Evolutionary conservation across 2,113 vertebrate species (phyloP).

Genomic region (Microtus richardsoni): DNA sequence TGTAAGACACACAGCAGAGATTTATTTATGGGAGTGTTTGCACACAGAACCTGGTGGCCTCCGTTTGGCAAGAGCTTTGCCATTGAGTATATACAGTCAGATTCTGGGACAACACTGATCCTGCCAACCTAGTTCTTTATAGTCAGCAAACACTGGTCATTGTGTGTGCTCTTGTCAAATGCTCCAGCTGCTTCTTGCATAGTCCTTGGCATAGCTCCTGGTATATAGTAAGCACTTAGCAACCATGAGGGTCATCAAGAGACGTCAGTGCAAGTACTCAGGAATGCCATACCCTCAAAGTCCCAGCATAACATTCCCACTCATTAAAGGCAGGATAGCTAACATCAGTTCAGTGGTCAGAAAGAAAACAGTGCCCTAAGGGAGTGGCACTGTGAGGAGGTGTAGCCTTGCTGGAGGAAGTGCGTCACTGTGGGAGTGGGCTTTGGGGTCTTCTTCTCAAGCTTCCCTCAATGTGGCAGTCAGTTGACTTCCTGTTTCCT

Average conservation of each 20-base stretch:
- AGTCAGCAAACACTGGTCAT: conserved; percentile 8
- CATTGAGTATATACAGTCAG: neutral
- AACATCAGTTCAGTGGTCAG: too few relatives aligned
- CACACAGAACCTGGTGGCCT: neutral
- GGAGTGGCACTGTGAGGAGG: too few relatives aligned
- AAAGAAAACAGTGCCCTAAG: too few relatives aligned
- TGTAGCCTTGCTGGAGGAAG: too few relatives aligned
- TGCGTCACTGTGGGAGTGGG: too few relatives aligned
- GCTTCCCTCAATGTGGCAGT: too few relatives aligned
- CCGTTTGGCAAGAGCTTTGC: neutral
- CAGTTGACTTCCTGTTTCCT: too few relatives aligned
- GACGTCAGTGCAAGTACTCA: neutral
- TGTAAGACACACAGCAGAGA: neutral
- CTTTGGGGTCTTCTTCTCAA: too few relatives aligned
- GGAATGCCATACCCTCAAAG: neutral
- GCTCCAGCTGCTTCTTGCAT: neutral
- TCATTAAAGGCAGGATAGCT: neutral
- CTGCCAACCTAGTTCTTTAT: neutral
- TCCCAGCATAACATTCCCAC: neutral
- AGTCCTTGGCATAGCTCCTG: neutral
- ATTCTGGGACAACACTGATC: neutral
- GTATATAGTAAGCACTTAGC: neutral
- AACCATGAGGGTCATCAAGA: neutral
- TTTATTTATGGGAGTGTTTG: neutral
- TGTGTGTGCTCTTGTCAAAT: neutral